A percentile compares a stretch with the other conserved stretches of the same genome.
Conservation (phyloP, 2,797 vertebrate species). For the Danio tinwini region DNA sequence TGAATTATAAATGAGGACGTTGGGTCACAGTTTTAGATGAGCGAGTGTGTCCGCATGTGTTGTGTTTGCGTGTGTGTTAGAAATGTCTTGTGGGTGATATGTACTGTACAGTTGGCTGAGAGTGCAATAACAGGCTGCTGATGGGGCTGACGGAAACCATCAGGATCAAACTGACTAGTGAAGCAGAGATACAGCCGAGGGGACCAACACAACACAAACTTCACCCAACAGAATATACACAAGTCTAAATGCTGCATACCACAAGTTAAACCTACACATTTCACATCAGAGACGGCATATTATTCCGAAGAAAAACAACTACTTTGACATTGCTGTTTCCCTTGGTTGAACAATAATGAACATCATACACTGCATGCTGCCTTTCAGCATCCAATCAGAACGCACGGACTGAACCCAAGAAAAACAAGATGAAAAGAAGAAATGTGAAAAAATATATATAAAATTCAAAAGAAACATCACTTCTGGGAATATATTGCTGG, state of each 20-base stretch:
- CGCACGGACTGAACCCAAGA: not conserved
- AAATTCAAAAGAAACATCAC: not conserved
- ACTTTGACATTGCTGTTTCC: slow-evolving; percentile 3
- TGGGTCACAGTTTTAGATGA: slow-evolving; percentile 9
- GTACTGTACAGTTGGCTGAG: slow-evolving; percentile 49
- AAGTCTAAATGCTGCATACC: not conserved
- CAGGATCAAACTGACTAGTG: slow-evolving; percentile 61
- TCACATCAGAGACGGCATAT: not conserved
- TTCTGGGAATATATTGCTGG: not conserved
- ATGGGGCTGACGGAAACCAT: slow-evolving; percentile 63
- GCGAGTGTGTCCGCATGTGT: not conserved
- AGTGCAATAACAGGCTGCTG: slow-evolving; percentile 65
- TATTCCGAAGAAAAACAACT: slow-evolving; percentile 27
- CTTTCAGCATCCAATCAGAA: not conserved
- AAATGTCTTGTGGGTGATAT: slow-evolving; percentile 41
- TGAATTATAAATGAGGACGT: slow-evolving; percentile 35
- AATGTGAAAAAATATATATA: too few relatives aligned
- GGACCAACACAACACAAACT: slow-evolving; percentile 30
- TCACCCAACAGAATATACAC: slow-evolving; percentile 14
- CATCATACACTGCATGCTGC: not conserved
- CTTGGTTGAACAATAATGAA: not conserved
- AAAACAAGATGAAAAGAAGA: not conserved
- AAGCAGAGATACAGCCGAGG: slow-evolving; percentile 32
- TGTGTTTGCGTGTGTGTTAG: slow-evolving; percentile 35
- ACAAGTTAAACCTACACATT: not conserved